Conservation (phyloP, 2,113 vertebrate genomes). For the Zingel zingel region DNA sequence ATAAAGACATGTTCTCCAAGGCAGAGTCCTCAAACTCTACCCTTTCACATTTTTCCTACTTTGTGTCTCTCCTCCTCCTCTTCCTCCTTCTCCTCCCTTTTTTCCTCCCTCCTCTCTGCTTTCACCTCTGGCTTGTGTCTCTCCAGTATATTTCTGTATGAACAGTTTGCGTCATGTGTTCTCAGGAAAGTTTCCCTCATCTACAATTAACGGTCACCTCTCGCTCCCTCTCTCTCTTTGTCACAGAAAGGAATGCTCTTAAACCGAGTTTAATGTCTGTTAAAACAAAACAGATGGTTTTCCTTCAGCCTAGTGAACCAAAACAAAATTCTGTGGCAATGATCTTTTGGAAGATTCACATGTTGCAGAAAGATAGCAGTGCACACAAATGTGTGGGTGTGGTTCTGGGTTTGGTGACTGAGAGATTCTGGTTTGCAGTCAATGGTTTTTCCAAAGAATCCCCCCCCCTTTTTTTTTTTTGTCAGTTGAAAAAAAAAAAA, state of each 20-base stretch:
- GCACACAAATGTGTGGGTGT: slow-evolving; percentile 56
- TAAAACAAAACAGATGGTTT: slow-evolving; percentile 80
- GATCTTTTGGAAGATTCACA: slow-evolving; percentile 52
- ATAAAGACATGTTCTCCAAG: slow-evolving; percentile 30
- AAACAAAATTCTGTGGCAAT: slow-evolving; percentile 53
- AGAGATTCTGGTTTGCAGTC: slow-evolving; percentile 57
- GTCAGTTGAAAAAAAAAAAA: slow-evolving; percentile 32
- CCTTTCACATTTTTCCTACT: background rate
- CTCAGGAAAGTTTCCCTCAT: slow-evolving; percentile 55
- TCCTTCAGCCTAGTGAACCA: slow-evolving; percentile 34
- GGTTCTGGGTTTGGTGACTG: slow-evolving; percentile 63
- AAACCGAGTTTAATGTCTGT: slow-evolving; percentile 64
- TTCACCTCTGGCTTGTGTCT: slow-evolving; percentile 43
- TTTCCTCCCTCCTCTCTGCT: background rate
- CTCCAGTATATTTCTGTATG: slow-evolving; percentile 58
- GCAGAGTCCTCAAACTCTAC: background rate
- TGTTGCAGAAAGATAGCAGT: slow-evolving; percentile 55
- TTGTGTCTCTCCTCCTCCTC: slow-evolving; percentile 1
- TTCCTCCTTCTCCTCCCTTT: background rate
- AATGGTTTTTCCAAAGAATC: slow-evolving; percentile 52
- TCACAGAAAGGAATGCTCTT: slow-evolving; percentile 64
- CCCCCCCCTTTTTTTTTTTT: background rate
- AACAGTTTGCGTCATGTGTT: slow-evolving; percentile 57
- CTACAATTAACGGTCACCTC: slow-evolving; percentile 60
- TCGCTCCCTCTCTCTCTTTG: slow-evolving; percentile 39